Evolutionary conservation across 2,113 vertebrate species (phyloP), one percentile per base, ranked within the genome.

Genomic region (Nesoenas mayeri): DNA sequence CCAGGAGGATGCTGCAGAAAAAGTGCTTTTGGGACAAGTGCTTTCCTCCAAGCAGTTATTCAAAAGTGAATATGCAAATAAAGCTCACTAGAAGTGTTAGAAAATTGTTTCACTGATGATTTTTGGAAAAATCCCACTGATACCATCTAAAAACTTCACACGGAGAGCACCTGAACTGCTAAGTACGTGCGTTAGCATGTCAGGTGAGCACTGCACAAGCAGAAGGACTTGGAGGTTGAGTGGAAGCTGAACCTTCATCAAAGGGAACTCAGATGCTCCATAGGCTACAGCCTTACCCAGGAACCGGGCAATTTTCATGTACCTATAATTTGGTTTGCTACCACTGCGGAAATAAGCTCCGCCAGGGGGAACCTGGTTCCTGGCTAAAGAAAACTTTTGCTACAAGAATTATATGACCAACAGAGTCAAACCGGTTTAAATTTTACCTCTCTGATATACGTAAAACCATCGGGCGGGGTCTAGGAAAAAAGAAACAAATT

Each of bases 391-490:
- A 87, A 91, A 38, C 11, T 67, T 90, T 50, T 84, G 50, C 53
- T 88, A 79, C 40, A 31, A 91, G 90, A 96, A 77, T 73, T 9
- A 31, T 9, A 65, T 83, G 92, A 89, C 78, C 25, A 1, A 89
- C 57, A 64, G 12, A 91, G 79, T 93, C 95, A 96, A 96, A 94
- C 96, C 65, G 93, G 62, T 95, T 96, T 88, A 96, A 96, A 95
- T 94, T 96, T 98, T 98, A 97, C 97, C 97, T 98, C 97, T 98
- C 97, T 97, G 97, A 97, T 96, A 97, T 97, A 97, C 47, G 72
- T 98, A 98, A 98, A 96, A 98, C 98, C 97, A 98, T 65, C 82
- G 91, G 86, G 97, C 94, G 83, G 97, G 94, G 97, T 98, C 97
- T 97, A 98, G 97, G 97, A 98, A 97, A 96, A 95, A 97, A 98